phyloP scores from a whole-genome alignment of 35 echinoderm and acorn worm species.

The Apostichopus japonicus region DNA sequence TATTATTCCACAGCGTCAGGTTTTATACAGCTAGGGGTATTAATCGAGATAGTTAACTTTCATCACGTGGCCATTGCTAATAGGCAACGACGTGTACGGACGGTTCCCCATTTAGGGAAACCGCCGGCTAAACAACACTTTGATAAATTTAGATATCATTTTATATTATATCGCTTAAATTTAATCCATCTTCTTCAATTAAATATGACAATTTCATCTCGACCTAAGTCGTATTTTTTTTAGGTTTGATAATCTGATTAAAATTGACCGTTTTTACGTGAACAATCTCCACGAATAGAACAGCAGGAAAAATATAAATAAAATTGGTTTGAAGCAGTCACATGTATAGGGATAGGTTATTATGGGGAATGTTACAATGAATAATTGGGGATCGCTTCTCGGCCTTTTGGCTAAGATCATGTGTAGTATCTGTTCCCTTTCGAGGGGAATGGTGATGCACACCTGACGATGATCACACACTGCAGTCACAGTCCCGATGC shows the following conservation, averaged over 20 bases:
- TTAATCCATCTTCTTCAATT: background rate
- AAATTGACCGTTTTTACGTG: background rate
- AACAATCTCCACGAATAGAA: background rate
- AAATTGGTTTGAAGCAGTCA: background rate
- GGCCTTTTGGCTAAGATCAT: no score
- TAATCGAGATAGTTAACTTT: background rate
- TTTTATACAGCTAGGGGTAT: background rate
- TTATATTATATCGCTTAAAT: background rate
- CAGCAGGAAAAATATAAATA: background rate
- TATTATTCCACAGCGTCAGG: background rate
- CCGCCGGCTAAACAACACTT: background rate
- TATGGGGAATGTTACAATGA: background rate
- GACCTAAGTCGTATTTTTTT: background rate
- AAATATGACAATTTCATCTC: background rate
- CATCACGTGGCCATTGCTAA: background rate
- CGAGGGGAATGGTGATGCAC: no score
- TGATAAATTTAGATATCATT: background rate
- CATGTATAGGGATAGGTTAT: background rate
- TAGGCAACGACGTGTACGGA: background rate
- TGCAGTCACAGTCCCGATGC: no score
- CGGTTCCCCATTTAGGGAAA: background rate
- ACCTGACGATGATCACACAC: no score
- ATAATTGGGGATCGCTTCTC: no score
- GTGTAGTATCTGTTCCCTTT: no score
- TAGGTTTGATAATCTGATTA: background rate